These are phyloP conservation scores for Acanthurus tractus DNA, from an alignment of 2,797 vertebrate species.

Conservation along the genomic window DNA sequence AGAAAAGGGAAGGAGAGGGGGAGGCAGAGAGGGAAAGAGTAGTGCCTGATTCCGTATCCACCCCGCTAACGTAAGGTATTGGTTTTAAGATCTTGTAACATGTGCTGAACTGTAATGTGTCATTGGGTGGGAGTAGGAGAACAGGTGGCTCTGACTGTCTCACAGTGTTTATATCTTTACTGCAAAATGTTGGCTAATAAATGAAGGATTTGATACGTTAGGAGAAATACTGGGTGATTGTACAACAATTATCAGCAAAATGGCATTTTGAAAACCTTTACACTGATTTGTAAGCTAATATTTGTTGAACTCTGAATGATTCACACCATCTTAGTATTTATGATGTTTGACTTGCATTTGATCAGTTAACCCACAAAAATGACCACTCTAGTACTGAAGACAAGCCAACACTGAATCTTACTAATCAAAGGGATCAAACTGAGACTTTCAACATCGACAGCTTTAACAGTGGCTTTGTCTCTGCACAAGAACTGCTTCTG, in stretches of 20 bases:
- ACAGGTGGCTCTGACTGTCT: conserved; percentile 35
- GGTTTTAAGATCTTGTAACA: conserved; percentile 58
- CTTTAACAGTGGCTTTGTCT: conserved; percentile 56
- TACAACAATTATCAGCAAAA: conserved; percentile 20
- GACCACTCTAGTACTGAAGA: conserved; percentile 19
- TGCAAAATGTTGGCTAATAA: conserved; percentile 44
- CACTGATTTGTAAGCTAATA: conserved; percentile 42
- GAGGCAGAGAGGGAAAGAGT: conserved; percentile 29
- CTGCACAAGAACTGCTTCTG: conserved; percentile 58
- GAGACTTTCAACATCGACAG: conserved; percentile 20
- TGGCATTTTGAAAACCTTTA: conserved; percentile 41
- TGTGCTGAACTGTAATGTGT: conserved; percentile 63
- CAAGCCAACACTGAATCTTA: conserved; percentile 22
- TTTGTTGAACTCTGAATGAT: conserved; percentile 46
- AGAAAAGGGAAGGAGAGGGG: conserved; percentile 10
- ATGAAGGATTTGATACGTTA: conserved; percentile 27
- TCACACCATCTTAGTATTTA: conserved; percentile 16
- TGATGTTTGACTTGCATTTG: conserved; percentile 22
- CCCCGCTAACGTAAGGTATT: conserved; percentile 46
- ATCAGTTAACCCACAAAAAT: conserved; percentile 15
- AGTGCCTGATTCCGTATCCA: conserved; percentile 52
- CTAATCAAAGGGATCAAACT: background rate
- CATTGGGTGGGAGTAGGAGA: conserved; percentile 36
- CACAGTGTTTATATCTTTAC: conserved; percentile 50
- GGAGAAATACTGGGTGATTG: background rate